A percentile compares a stretch with the other conserved stretches of the same genome.
Evolutionary conservation across 2,888 invertebrate species (phyloP).

Genomic region (Buathra laborator): DNA sequence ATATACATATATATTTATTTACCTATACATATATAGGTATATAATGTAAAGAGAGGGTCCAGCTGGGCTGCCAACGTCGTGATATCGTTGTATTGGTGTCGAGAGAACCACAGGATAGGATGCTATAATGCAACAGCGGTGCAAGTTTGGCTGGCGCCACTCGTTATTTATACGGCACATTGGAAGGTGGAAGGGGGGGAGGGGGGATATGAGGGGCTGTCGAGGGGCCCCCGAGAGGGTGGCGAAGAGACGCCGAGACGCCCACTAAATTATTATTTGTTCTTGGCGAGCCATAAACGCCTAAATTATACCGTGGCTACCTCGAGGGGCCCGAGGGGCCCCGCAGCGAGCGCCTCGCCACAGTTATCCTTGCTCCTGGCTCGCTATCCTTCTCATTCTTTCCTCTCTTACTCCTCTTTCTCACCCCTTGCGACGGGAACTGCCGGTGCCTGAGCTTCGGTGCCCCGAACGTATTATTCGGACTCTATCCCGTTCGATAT

Average conservation of each 20-base stretch:
- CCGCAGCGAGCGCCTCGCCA: constrained; percentile 58
- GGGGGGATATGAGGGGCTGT: constrained; percentile 44
- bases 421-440: constrained; percentile 51
- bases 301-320: constrained; percentile 84
- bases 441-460: constrained; percentile 39
- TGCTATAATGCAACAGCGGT: constrained; percentile 78
- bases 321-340: constrained; percentile 72
- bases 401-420: constrained; percentile 40
- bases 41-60: constrained; percentile 16
- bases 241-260: constrained; percentile 79
- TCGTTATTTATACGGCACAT: constrained; percentile 83
- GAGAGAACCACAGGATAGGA: constrained; percentile 76
- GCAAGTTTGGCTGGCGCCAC: constrained; percentile 84
- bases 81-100: constrained; percentile 28
- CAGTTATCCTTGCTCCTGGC: constrained; percentile 42
- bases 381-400: neutral
- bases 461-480: constrained; percentile 45
- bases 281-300: constrained; percentile 84
- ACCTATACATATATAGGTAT: neutral
- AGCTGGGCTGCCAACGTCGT: constrained; percentile 35
- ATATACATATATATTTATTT: neutral
- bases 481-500: constrained; percentile 22
- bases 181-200: constrained; percentile 53
- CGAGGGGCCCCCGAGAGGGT: constrained; percentile 60
- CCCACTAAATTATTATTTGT: constrained; percentile 85